Evolutionary conservation across 2,888 invertebrate species (phyloP), one percentile per base, ranked within the genome.

Genomic region (Eilema griseolum): DNA sequence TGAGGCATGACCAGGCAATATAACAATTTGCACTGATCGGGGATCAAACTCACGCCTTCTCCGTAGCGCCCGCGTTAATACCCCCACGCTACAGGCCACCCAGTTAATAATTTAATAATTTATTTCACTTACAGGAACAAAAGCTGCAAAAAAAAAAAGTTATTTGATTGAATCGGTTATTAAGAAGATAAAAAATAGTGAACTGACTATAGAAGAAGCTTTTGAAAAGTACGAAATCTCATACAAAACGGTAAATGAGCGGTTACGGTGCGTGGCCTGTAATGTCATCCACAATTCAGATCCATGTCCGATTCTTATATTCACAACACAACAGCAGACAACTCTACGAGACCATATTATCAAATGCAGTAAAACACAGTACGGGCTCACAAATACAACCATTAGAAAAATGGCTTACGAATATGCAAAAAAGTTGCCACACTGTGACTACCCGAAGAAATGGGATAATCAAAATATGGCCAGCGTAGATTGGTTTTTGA

Each of bases 381-480:
- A 33, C 7, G 24, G n/a, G 1, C 11, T 61, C 16, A 56, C 10
- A 3, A 61, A 37, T 2, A 56, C n/a, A 10, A 37, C 31, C 0
- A 10, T 68, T 2, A 56, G 68, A 10, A 62, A 56, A 31, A 62
- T 62, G 56, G n/a, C 56, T 0, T 68, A 68, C 28, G 62, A 68
- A n/a, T 68, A 68, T 57, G 68, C 68, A 24, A 20, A 14, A 14
- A 68, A 37, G 16, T 14, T 68, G 52, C 67, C 67, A 5, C 0
- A 37, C 8, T 62, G 62, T 20, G 3, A 5, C 1, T 68, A 62
- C 28, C 68, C 68, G 5, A 37, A 57, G 20, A 12, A 0, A 14
- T 68, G 68, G 68, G 62, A 68, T n/a, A 3, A 26, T 0, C 5
- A n/a, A 0, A 16, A 68, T 8, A 68, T 68, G 68, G 62, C 68